Base-by-base conservation (phyloP, 2,113 vertebrate species). In the Rousettus leschenaultii region DNA sequence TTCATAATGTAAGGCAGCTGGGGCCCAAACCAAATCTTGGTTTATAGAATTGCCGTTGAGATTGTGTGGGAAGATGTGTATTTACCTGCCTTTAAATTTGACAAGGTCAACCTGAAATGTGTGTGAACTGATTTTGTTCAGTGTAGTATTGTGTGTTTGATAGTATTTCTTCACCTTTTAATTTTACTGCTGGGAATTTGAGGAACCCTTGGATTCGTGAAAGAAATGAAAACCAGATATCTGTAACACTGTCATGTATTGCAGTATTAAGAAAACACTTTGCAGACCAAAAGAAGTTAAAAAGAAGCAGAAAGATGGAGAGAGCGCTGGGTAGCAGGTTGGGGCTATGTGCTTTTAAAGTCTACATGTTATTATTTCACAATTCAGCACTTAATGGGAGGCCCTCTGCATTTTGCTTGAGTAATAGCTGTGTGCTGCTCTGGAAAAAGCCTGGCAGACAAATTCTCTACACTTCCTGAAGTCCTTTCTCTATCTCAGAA, bases 401-500 rank as follows among this genome's bases (percentile, higher is more conserved):
- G 15, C 14, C 51, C 51, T 14, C 15, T 71, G 43, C 43, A 18
- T 86, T 95, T 93, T 63, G 33, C 24, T 86, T n/a, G 48, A 65
- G 8, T 51, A 33, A 22, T 65, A 65, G 15, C 30, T 21, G 9
- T 78, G 74, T 66, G 26, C 12, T 48, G 14, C 48, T 65, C 16
- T 73, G 93, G 77, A 86, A 84, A 9, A 30, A 79, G 80, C 77
- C 24, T 2, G 33, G 63, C 74, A 91, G 78, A 59, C 35, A 63
- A 63, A 14, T 59, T 85, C 45, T 82, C 19, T 71, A 70, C 13
- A 71, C 68, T 86, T 71, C 22, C 8, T 48, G 57, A 92, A 63
- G 38, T 71, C 89, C 28, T 93, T 79, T 95, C 85, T 77, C 77
- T 92, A 51, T 89, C 55, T 93, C 93, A 90, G 66, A 91, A 95